phyloP scores from a whole-genome alignment of 2,797 vertebrate genomes.

The Crocodylus rhombifer region DNA sequence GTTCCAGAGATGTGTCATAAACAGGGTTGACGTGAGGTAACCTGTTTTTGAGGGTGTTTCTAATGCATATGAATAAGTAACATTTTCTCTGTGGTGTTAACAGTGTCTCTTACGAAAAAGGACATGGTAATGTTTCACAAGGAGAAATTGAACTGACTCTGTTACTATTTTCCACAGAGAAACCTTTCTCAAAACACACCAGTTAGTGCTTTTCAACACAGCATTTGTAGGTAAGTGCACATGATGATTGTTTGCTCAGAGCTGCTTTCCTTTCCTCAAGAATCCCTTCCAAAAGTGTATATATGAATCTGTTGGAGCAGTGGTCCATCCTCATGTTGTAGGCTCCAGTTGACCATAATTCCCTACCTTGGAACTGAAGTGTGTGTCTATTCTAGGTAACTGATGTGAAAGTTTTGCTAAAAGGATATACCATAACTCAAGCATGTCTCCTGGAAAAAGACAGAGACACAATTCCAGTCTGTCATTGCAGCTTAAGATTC shows the following conservation, averaged over 20 bases:
- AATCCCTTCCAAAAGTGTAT: background rate
- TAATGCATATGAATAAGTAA: background rate
- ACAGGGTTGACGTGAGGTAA: background rate
- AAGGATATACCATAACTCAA: background rate
- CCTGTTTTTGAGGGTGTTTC: background rate
- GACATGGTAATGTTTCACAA: background rate
- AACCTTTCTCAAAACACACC: background rate
- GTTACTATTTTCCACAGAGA: background rate
- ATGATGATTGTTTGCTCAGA: background rate
- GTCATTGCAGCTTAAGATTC: background rate
- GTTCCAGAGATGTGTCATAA: background rate
- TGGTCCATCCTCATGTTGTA: background rate
- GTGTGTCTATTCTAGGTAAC: background rate
- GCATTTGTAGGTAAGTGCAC: background rate
- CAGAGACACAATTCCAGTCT: background rate
- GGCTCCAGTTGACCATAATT: background rate
- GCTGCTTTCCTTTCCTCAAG: background rate
- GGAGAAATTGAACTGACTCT: background rate
- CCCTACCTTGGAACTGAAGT: background rate
- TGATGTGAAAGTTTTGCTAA: background rate
- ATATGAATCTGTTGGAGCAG: background rate
- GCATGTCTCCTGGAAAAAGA: rapidly evolving
- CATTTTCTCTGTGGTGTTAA: background rate
- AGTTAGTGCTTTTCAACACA: background rate
- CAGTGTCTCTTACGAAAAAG: background rate